Percentiles rank a stretch among this genome's conserved stretches.
Evolutionary conservation across 1,140 invertebrate genomes (phyloP).

Genomic region (Gerris buenoi): DNA sequence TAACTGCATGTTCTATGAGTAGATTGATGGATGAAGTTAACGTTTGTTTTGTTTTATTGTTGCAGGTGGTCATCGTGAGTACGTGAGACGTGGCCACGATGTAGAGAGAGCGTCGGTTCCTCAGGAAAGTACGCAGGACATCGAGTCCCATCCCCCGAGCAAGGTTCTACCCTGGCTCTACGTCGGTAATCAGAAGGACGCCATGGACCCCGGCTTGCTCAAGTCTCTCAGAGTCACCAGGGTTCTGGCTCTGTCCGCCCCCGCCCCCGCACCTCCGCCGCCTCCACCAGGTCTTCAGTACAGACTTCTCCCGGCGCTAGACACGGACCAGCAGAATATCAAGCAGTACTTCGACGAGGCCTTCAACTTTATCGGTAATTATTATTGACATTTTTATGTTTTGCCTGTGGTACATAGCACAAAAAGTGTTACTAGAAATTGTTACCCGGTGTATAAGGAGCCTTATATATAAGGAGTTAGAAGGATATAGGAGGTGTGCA

Average conservation of each 20-base stretch:
- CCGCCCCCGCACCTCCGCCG: constrained; percentile 44
- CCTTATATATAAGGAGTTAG: no score
- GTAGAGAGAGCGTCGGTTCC: constrained; percentile 24
- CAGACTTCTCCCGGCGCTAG: constrained; percentile 66
- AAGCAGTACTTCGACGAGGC: constrained; percentile 85
- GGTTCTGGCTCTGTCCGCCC: constrained; percentile 62
- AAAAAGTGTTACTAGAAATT: no score
- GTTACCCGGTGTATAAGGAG: no score
- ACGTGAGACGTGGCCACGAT: constrained; percentile 45
- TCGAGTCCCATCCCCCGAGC: constrained; percentile 61
- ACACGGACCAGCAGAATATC: constrained; percentile 76
- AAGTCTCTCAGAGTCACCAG: constrained; percentile 48
- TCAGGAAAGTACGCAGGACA: constrained; percentile 35
- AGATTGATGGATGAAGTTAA: no score
- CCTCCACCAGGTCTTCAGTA: constrained; percentile 48
- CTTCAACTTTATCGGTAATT: constrained; percentile 79
- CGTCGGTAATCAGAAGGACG: constrained; percentile 72
- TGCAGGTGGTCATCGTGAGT: constrained; percentile 54
- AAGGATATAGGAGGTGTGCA: no score
- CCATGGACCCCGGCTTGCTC: constrained; percentile 53
- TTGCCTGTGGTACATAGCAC: no score
- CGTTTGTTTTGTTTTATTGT: constrained; percentile 19
- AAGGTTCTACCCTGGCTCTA: constrained; percentile 74
- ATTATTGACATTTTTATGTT: no score
- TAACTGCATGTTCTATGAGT: no score